Conservation (phyloP, 2,888 invertebrate species). For the Criorhina ranunculi region DNA sequence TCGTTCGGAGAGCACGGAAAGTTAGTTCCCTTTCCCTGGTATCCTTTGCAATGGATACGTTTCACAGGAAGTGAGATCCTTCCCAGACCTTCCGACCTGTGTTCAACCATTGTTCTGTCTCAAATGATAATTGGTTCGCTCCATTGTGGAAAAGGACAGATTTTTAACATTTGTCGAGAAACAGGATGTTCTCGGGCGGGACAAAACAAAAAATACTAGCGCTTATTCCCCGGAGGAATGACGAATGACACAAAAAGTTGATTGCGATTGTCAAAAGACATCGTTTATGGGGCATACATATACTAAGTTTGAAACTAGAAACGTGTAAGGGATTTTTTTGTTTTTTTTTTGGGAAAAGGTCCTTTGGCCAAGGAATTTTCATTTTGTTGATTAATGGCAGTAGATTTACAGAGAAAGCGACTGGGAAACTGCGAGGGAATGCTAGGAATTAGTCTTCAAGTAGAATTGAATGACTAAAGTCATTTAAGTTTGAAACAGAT, state of each 20-base stretch:
- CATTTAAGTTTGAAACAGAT: too few species aligned
- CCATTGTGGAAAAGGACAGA: neutral
- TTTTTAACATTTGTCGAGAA: neutral
- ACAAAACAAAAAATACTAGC: neutral
- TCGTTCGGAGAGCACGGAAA: constrained; percentile 23
- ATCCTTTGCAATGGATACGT: constrained; percentile 13
- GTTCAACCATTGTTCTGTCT: neutral
- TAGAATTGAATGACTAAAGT: too few species aligned
- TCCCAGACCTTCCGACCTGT: constrained; percentile 13
- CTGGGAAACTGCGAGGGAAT: too few species aligned
- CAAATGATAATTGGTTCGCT: constrained; percentile 22
- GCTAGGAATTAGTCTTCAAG: too few species aligned
- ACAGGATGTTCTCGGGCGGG: neutral
- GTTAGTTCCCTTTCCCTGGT: constrained; percentile 2
- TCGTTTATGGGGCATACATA: neutral
- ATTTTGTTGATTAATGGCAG: too few species aligned
- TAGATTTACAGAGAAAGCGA: too few species aligned
- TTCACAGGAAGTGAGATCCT: constrained; percentile 1
- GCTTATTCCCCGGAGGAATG: neutral
- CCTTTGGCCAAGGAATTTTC: neutral
- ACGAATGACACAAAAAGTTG: neutral
- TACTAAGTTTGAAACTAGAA: neutral
- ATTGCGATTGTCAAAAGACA: neutral
- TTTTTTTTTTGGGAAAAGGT: too few species aligned
- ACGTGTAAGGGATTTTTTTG: neutral